These are phyloP conservation scores for Cremastobaeus sp. DNA, from an alignment of 2,888 invertebrate species.

Conservation along the genomic window DNA sequence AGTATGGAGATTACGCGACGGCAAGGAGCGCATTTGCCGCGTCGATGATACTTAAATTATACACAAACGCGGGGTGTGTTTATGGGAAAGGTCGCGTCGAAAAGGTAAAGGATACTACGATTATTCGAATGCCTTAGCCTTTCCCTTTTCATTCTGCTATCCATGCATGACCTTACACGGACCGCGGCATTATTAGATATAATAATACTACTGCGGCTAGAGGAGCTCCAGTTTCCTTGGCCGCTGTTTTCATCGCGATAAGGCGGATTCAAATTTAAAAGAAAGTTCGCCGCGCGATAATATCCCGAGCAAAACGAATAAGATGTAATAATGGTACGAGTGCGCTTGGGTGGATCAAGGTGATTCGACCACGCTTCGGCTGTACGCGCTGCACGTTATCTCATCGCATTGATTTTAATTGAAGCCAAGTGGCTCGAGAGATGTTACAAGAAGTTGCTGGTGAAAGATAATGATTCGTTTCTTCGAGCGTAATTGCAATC, in stretches of 20 bases:
- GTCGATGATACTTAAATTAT: conserved; percentile 48
- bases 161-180: conserved; percentile 50
- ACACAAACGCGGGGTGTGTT: conserved; percentile 51
- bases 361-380: background rate
- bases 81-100: conserved; percentile 55
- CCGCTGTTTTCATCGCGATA: conserved; percentile 50
- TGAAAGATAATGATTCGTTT: conserved; percentile 31
- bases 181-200: conserved; percentile 39
- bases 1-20: conserved; percentile 11
- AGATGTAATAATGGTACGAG: conserved; percentile 23
- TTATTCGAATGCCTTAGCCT: conserved; percentile 47
- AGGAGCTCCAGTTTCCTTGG: conserved; percentile 45
- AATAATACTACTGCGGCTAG: conserved; percentile 28
- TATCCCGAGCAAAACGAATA: conserved; percentile 33
- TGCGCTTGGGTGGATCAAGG: conserved; percentile 12
- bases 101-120: conserved; percentile 60
- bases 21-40: conserved; percentile 13
- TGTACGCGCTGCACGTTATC: conserved; percentile 25
- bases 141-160: conserved; percentile 56
- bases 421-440: conserved; percentile 3
- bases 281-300: conserved; percentile 30
- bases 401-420: conserved; percentile 35
- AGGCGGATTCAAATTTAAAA: conserved; percentile 30
- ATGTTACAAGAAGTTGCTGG: conserved; percentile 6
- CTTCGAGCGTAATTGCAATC: background rate